Percentiles rank a stretch among this genome's conserved stretches.
phyloP scores from a whole-genome alignment of 2,113 vertebrate genomes.

The Chlorodrepanis virens region DNA sequence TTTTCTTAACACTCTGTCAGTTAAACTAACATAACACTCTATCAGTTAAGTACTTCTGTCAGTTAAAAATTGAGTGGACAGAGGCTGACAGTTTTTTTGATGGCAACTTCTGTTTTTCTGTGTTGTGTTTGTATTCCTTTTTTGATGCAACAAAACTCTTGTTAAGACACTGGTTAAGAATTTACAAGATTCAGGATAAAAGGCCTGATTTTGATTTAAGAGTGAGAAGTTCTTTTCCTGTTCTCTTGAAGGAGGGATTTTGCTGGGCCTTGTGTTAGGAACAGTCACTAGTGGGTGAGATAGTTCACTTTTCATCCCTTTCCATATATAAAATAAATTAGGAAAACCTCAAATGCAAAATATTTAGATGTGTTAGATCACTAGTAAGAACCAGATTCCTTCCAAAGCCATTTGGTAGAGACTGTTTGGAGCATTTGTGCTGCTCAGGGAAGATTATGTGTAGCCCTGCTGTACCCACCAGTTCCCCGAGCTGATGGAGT shows the following conservation, averaged over 20 bases:
- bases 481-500: fast-evolving
- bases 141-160: not conserved
- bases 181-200: not conserved
- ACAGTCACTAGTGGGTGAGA: not conserved
- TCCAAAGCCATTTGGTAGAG: not conserved
- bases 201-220: not conserved
- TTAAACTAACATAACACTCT: no score
- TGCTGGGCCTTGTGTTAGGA: not conserved
- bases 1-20: not conserved
- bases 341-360: not conserved
- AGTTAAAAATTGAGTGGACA: not conserved
- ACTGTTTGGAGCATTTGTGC: not conserved
- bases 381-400: not conserved
- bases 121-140: not conserved
- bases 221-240: not conserved
- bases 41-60: no score
- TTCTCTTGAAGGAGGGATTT: not conserved
- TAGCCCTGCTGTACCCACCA: not conserved
- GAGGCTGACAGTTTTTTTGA: not conserved
- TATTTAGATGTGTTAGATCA: not conserved
- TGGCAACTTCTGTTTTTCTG: not conserved
- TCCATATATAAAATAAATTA: not conserved
- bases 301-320: not conserved
- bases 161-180: not conserved
- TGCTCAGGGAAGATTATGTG: not conserved